Evolutionary conservation across 2,797 vertebrate genomes (phyloP), one percentile per base, ranked within the genome.

Genomic region (Rhinichthys osculus): DNA sequence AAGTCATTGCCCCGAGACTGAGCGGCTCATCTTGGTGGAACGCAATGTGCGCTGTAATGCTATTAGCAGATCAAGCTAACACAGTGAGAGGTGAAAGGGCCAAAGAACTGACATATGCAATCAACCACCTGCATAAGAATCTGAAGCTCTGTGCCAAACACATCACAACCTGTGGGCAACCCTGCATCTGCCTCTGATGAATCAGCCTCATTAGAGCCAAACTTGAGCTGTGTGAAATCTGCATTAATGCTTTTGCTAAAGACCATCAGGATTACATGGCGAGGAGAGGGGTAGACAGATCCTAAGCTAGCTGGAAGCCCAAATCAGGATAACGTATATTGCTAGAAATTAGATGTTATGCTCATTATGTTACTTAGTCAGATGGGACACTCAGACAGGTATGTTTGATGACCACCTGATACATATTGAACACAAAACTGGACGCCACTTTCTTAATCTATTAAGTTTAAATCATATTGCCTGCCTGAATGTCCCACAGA

Each of bases 1-100:
- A 90, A 90, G 91, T 86, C 87, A 92, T 92, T 47, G 89, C 70
- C 87, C 87, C 47, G 50, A 78, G 89, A 89, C 81, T 89, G 93
- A 94, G 92, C 86, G 52, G 89, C 80, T 91, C 66, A 73, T 30
- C 90, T 91, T 88, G 78, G 89, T 89, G 83, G 87, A 87, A 69
- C 13, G 23, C 90, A 89, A 88, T 69, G 78, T 59, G 77, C 85
- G 71, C 64, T 59, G 72, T 89, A 85, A 85, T 79, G 84, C 81
- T 85, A 88, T 92, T 91, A 90, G 84, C 52, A 57, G 47, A 69
- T 47, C 78, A 83, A 73, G 38, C 72, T 70, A 50, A 50, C 33
- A 66, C 42, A 50, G 78, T 42, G n/a, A 59, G 66, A 81, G 83
- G 72, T 80, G n/a, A 84, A 57, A 72, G 77, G 19, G 72, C 87